These are phyloP conservation scores for Cylindroiulus punctatus DNA, from an alignment of 2,888 invertebrate genomes.

Conservation along the genomic window DNA sequence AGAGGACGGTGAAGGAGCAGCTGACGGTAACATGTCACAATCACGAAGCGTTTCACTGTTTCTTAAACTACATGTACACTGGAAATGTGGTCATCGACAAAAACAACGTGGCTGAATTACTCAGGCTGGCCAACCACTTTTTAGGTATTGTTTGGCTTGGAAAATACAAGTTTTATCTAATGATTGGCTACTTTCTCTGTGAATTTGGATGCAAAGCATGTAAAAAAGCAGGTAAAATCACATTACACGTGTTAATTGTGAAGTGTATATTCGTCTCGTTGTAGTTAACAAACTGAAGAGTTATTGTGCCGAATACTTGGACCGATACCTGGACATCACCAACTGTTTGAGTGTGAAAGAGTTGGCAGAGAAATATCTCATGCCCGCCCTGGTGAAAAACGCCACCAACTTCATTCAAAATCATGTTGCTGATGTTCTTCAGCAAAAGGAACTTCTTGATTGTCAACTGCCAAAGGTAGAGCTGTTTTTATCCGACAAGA, in stretches of 20 bases:
- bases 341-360: constrained; percentile 74
- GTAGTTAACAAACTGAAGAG: constrained; percentile 68
- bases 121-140: constrained; percentile 74
- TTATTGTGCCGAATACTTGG: constrained; percentile 75
- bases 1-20: constrained; percentile 70
- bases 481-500: constrained; percentile 70
- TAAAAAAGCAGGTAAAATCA: too few species aligned
- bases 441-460: constrained; percentile 70
- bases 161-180: too few species aligned
- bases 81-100: constrained; percentile 73
- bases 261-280: not conserved
- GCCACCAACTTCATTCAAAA: constrained; percentile 70
- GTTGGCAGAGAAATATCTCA: constrained; percentile 72
- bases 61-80: constrained; percentile 76
- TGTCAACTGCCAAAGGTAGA: constrained; percentile 69
- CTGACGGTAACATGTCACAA: constrained; percentile 71
- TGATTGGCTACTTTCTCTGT: too few species aligned
- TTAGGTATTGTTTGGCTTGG: constrained; percentile 66
- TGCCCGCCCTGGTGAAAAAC: constrained; percentile 71
- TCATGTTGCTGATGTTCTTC: constrained; percentile 70
- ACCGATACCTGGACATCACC: constrained; percentile 72
- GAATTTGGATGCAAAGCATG: too few species aligned
- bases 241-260: not conserved
- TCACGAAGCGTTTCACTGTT: constrained; percentile 71
- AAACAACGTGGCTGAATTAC: constrained; percentile 72